Base-by-base conservation (phyloP, 2,888 invertebrate genomes). In the Itoplectis maculator region DNA sequence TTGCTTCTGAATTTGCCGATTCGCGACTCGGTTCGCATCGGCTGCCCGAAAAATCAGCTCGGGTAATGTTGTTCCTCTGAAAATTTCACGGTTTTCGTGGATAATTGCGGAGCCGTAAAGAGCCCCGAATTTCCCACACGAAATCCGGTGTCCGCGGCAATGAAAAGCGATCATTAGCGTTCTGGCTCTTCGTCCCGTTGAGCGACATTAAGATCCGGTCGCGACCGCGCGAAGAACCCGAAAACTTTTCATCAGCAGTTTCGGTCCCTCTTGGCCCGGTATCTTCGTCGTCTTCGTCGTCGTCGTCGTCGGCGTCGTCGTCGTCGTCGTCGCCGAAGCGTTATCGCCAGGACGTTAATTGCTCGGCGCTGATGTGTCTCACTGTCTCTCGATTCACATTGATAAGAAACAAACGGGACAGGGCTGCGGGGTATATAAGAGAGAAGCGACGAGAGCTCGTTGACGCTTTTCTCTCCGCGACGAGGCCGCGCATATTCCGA, bases 271-370 rank as follows among this genome's bases (percentile, higher is more conserved):
- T 40, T 70, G 23, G 47, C 29, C 6, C 37, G 29, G 29, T 29
- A 3, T 15, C 7, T 7, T 45, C 29, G n/a, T 66, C 35, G 35
- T 13, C 54, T 3, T 11, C 59, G 35, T 49, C 76, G 72, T 66
- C 66, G 66, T 69, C 15, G 54, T 29, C 54, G 8, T 15, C 7
- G n/a, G 20, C 29, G n/a, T 66, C 35, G 35, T 13, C 54, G 13
- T 11, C 59, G 35, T 49, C 76, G 72, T 66, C 66, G 66, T 69
- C 15, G 54, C 40, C 54, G 42, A 59, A 72, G 69, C 65, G 78
- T 82, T 78, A 82, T 78, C 69, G 65, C 40, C 59, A 59, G 59
- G 82, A 75, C 79, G 72, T 66, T 82, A 82, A 82, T 82, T 82
- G 79, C 75, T 70, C 47, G 9, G 54, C 70, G 68, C 51, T 74